phyloP scores from a whole-genome alignment of 2,113 vertebrate species.

The Clarias macrocephalus region DNA sequence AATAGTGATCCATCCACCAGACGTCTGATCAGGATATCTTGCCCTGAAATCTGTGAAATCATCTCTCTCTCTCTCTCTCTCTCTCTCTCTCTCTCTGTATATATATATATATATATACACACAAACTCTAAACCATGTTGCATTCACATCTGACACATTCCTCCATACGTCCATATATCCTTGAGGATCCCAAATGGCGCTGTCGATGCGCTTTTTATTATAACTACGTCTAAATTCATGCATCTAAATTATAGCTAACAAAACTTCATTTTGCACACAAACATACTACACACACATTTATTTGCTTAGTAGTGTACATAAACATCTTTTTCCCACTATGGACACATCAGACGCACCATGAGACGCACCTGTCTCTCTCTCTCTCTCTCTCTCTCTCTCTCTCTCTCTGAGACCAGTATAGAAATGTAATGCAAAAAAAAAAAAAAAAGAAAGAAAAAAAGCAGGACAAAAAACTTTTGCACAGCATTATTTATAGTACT shows the following conservation, averaged over 20 bases:
- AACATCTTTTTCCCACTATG: no score
- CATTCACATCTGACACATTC: conserved; percentile 4
- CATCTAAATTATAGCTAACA: neutral
- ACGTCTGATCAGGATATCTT: neutral
- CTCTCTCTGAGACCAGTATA: neutral
- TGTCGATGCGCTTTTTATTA: neutral
- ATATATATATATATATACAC: no score
- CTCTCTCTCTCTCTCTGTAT: no score
- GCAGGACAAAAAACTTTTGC: conserved; percentile 18
- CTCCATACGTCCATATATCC: neutral
- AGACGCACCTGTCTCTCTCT: conserved; percentile 34
- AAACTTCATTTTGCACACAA: neutral
- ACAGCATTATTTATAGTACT: neutral
- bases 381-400: neutral
- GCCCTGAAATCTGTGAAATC: neutral
- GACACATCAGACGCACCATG: conserved; percentile 12
- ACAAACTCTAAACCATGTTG: neutral
- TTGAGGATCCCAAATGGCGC: neutral
- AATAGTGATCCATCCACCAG: no score
- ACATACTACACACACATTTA: neutral
- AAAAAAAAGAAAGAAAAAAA: no score
- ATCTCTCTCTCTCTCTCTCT: no score
- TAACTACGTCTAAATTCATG: no score
- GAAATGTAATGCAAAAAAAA: neutral
- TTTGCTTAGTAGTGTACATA: neutral